These are phyloP conservation scores for Noctua comes DNA, from an alignment of 2,888 invertebrate genomes.

Conservation along the genomic window DNA sequence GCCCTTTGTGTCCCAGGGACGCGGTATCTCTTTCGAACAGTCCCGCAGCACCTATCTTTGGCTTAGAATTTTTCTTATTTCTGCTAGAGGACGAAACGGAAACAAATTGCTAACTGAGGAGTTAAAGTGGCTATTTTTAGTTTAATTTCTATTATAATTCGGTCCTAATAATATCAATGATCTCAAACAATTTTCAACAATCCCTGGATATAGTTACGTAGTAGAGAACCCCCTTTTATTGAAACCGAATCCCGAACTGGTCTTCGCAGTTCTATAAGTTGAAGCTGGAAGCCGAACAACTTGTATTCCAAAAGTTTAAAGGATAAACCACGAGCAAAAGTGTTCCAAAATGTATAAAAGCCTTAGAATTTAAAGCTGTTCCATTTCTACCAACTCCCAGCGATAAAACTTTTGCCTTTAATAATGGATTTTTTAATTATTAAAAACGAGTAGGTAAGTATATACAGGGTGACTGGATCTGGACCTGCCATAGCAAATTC, in stretches of 20 bases:
- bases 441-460: no score
- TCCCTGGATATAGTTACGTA: not conserved
- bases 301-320: not conserved
- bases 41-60: not conserved
- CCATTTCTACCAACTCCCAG: no score
- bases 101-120: not conserved
- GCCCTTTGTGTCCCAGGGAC: no score
- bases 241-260: not conserved
- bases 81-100: not conserved
- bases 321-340: not conserved
- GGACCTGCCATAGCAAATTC: no score
- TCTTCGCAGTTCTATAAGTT: not conserved
- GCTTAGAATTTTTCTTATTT: not conserved
- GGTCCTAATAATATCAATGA: not conserved
- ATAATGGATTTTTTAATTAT: not conserved
- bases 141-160: not conserved
- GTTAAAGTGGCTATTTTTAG: no score
- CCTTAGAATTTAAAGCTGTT: not conserved
- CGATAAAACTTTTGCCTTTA: not conserved
- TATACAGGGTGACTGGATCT: no score
- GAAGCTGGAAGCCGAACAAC: not conserved
- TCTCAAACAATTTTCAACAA: not conserved
- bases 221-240: not conserved
- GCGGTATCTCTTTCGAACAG: no score
- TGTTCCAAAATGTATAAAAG: not conserved